Evolutionary conservation across 2,888 invertebrate genomes (phyloP).

Genomic region (Drosophila mercatorum): DNA sequence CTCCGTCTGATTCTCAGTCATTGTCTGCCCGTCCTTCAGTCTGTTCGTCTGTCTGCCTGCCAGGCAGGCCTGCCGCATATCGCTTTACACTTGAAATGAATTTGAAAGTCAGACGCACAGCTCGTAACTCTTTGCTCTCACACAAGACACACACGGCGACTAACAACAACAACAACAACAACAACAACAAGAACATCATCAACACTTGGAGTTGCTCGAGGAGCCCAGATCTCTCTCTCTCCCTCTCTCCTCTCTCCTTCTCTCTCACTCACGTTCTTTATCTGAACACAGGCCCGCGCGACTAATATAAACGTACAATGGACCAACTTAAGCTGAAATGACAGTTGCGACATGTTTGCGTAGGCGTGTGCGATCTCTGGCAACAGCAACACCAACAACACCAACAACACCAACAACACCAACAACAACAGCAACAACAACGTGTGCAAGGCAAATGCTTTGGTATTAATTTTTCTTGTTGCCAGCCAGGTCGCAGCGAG

Average conservation of each 20-base stretch:
- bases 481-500: conserved; percentile 42
- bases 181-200: conserved; percentile 31
- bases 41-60: conserved; percentile 14
- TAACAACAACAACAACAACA: conserved; percentile 42
- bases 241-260: not conserved
- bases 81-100: conserved; percentile 79
- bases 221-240: conserved; percentile 19
- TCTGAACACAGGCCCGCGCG: conserved; percentile 60
- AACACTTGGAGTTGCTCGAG: conserved; percentile 38
- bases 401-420: not conserved
- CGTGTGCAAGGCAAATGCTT: conserved; percentile 65
- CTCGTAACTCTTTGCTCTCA: conserved; percentile 72
- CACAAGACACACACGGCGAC: conserved; percentile 51
- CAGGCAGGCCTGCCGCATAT: conserved; percentile 58
- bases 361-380: conserved; percentile 81
- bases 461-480: conserved; percentile 79
- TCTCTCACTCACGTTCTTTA: conserved; percentile 32
- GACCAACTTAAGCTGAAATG: conserved; percentile 83
- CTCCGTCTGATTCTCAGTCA: conserved; percentile 5
- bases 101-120: conserved; percentile 76
- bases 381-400: conserved; percentile 40
- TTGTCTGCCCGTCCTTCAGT: conserved; percentile 1
- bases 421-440: conserved; percentile 37
- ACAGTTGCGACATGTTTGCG: conserved; percentile 84
- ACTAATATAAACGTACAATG: conserved; percentile 84